Conservation (phyloP, 1,140 invertebrate genomes). For the Holotrichia oblita region DNA sequence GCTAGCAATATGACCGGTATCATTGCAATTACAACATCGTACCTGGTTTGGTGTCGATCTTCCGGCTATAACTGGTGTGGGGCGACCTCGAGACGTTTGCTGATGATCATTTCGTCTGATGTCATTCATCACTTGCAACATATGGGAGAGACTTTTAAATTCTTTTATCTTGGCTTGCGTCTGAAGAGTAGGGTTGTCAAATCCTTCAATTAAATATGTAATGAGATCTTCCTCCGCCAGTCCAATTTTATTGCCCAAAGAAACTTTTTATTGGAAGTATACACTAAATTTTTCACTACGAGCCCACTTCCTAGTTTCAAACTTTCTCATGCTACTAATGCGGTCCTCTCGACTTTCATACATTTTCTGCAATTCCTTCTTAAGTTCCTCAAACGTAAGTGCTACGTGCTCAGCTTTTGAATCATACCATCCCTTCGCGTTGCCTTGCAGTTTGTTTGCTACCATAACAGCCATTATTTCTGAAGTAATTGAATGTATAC, state of each 20-base stretch:
- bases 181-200: not conserved
- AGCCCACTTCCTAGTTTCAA: not conserved
- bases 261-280: not conserved
- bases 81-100: not conserved
- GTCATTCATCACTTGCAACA: not conserved
- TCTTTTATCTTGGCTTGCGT: not conserved
- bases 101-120: not conserved
- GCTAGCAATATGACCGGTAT: not conserved
- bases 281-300: not conserved
- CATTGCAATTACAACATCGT: slow-evolving; percentile 41
- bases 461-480: not conserved
- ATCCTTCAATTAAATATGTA: not conserved
- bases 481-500: not conserved
- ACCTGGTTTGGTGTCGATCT: not conserved
- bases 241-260: not conserved
- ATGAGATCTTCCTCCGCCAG: not conserved
- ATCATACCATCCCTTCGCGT: not conserved
- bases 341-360: not conserved
- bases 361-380: not conserved
- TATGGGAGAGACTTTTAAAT: not conserved
- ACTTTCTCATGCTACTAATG: not conserved
- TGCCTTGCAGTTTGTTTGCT: not conserved
- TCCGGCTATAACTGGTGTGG: not conserved
- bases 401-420: not conserved
- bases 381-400: not conserved